Evolutionary conservation across 2,888 invertebrate genomes (phyloP), one percentile per base, ranked within the genome.

Genomic region (Xylota sylvarum): DNA sequence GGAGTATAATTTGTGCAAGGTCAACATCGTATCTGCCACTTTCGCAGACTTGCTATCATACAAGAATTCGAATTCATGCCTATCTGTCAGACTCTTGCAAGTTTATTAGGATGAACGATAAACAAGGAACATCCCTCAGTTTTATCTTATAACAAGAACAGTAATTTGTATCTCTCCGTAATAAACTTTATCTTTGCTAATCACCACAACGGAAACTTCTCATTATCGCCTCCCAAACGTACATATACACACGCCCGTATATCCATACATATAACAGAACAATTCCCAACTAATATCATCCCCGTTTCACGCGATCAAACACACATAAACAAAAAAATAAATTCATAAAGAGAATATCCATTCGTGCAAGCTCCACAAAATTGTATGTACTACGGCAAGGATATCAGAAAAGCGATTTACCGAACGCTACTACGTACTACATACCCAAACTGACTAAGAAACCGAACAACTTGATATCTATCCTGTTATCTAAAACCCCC

Each of bases 161-260:
- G 69, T 52, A 60, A 52, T 72, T 64, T 64, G 62, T 56, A 70
- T 70, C 62, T 64, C 12, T 19, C 35, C n/a, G 56, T 79, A 72
- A 64, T 79, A 79, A 56, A 79, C 70, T 56, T 72, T 48, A 64
- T 62, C 56, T 79, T 19, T 56, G 46, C 70, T 79, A 79, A 79
- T 79, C 70, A 79, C 78, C 78, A 43, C 70, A 79, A 64, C 78
- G 78, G 78, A 70, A 70, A 69, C 64, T 79, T 70, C 79, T 72
- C 37, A 72, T 64, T 79, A 72, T 79, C 64, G 37, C 55, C 35
- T 32, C 55, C 37, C 37, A 35, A 60, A 48, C 30, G n/a, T 12
- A 58, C 12, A 14, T 30, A 27, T 3, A 17, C 35, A 50, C 35
- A 37, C n/a, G 14, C 35, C 9, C 5, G 3, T 5, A 43, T n/a